Evolutionary conservation across 1,140 invertebrate genomes (phyloP).

Genomic region (Sinonovacula constricta): DNA sequence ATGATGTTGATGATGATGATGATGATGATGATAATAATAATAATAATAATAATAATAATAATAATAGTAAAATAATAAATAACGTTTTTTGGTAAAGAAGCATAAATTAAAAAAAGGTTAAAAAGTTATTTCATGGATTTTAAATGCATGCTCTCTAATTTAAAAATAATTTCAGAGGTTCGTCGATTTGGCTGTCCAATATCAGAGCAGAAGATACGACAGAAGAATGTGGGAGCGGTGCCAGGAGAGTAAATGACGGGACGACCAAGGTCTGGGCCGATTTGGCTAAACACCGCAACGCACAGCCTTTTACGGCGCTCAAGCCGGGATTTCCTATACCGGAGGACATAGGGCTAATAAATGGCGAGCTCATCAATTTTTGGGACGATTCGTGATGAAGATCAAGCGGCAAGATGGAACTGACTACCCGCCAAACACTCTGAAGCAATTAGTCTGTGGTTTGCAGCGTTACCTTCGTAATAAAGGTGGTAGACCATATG

Average conservation of each 20-base stretch:
- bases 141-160: neutral
- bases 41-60: too few relatives aligned
- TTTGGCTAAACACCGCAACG: neutral
- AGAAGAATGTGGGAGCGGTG: neutral
- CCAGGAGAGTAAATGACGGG: slow-evolving; percentile 5
- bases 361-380: neutral
- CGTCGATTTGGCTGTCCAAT: slow-evolving; percentile 8
- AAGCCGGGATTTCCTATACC: neutral
- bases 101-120: too few relatives aligned
- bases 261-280: neutral
- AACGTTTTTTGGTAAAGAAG: too few relatives aligned
- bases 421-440: slow-evolving; percentile 9
- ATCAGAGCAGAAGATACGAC: neutral
- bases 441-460: neutral
- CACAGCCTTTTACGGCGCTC: neutral
- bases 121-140: too few relatives aligned
- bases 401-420: neutral
- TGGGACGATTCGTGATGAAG: slow-evolving; percentile 3
- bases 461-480: slow-evolving; percentile 4
- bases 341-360: neutral
- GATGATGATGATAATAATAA: too few relatives aligned
- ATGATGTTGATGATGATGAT: too few relatives aligned
- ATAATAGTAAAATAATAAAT: too few relatives aligned
- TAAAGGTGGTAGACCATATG: neutral
- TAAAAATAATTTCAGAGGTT: neutral